Base-by-base conservation (phyloP, 1,140 invertebrate genomes). In the Acromyrmex heyeri region DNA sequence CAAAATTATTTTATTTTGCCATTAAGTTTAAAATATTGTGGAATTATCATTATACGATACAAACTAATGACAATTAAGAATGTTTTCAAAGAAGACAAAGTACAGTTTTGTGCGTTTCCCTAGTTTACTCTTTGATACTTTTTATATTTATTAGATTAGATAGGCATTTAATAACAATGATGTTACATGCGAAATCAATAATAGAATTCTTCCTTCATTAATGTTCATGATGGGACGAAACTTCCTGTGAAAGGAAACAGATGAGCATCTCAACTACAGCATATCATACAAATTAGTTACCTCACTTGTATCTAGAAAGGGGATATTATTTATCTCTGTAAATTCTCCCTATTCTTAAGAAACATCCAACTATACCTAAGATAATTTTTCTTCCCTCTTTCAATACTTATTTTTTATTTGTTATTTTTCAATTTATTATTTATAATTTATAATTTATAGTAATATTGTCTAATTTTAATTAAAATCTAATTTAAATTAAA, bases 241-340 rank as follows among this genome's bases (percentile, higher is more conserved):
- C 67, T 85, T 48, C n/a, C 27, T 53, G 86, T 82, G 81, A 87
- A 91, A 89, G 88, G 86, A 89, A 86, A 91, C 92, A 92, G 92
- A 95, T 95, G 93, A 94, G 91, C 91, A 89, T 94, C 94, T 95
- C 95, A 95, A 95, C 94, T 94, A 88, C 91, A 93, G 94, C 93
- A 95, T 95, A 95, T 95, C 95, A 95, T 95, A 93, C 94, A 93
- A 94, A 95, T 95, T 95, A 95, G 95, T 95, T 95, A 95, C 92
- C 92, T 90, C 91, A 64, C 87, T 76, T 87, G 86, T 91, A 79
- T 89, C 91, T 94, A 91, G 92, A 91, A 94, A 92, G 91, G 92
- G 93, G 93, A 93, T 95, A 95, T 95, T 95, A 95, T 95, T 94
- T 94, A 95, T 94, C 93, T 89, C 75, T 62, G 44, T 70, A 55